phyloP scores from a whole-genome alignment of 2,888 invertebrate genomes.

The Aquatica leii region DNA sequence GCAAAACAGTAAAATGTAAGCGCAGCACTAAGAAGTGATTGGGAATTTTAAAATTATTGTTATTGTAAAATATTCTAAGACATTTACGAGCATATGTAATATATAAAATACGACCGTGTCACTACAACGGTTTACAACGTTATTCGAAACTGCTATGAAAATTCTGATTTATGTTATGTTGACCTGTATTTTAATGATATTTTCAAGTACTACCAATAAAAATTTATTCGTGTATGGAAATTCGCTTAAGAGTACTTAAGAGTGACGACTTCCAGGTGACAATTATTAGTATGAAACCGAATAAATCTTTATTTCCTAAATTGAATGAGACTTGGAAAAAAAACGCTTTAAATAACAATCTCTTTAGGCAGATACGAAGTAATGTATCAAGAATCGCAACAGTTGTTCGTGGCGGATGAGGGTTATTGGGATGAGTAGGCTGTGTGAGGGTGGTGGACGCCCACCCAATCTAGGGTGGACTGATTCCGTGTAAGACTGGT shows the following conservation, averaged over 20 bases:
- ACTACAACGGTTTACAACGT: conserved; percentile 17
- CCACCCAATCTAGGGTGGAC: conserved; percentile 39
- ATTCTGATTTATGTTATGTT: conserved; percentile 30
- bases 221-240: conserved; percentile 12
- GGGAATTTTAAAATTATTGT: conserved; percentile 14
- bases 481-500: conserved; percentile 45
- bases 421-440: conserved; percentile 20
- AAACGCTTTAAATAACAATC: conserved; percentile 25
- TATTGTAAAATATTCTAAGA: conserved; percentile 18
- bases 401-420: conserved; percentile 41
- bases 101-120: conserved; percentile 23
- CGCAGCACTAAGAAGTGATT: conserved; percentile 1
- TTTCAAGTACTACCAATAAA: conserved; percentile 21
- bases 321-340: too few species aligned
- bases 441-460: conserved; percentile 32
- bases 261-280: background rate
- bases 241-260: background rate
- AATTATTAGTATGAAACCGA: background rate
- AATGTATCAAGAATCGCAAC: conserved; percentile 40
- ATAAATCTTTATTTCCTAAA: conserved; percentile 12
- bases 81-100: conserved; percentile 30
- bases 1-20: too few species aligned
- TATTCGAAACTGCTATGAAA: conserved; percentile 26
- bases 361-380: conserved; percentile 32
- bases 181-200: conserved; percentile 28